Percentiles rank a stretch among this genome's conserved stretches.
These are phyloP conservation scores for Punctoribates punctum DNA, from an alignment of 2,888 invertebrate species.

Conservation along the genomic window DNA sequence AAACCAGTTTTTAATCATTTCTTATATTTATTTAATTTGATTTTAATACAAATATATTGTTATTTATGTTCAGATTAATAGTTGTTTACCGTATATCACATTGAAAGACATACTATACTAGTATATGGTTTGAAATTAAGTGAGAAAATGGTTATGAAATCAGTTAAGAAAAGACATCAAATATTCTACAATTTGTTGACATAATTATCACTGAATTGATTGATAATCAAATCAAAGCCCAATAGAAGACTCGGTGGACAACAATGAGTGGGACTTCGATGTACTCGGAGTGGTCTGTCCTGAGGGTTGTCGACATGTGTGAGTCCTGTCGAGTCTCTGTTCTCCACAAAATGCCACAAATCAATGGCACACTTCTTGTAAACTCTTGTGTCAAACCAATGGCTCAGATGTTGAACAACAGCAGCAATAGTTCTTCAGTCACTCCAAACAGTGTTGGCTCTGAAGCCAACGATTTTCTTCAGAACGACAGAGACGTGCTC, in stretches of 20 bases:
- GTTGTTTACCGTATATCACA: no score
- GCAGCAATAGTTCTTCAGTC: constrained; percentile 26
- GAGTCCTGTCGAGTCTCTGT: constrained; percentile 59
- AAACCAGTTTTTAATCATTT: neutral
- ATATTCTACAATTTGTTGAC: neutral
- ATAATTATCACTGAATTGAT: neutral
- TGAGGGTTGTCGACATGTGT: constrained; percentile 54
- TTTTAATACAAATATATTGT: no score
- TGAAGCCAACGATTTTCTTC: constrained; percentile 57
- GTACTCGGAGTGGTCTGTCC: constrained; percentile 56
- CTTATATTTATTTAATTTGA: neutral
- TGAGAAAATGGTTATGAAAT: neutral
- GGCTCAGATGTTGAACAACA: constrained; percentile 64
- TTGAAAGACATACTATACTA: neutral
- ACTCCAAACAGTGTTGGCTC: neutral
- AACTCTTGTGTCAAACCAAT: constrained; percentile 74
- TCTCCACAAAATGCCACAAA: constrained; percentile 68
- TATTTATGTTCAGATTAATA: no score
- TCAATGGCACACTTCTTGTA: constrained; percentile 75
- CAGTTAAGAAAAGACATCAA: neutral
- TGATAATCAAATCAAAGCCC: no score
- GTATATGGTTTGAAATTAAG: neutral
- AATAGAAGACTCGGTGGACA: neutral
- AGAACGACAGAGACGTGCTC: constrained; percentile 68
- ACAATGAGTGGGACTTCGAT: constrained; percentile 48